Conservation (phyloP, 2,888 invertebrate species). For the Clepsis dumicolana region DNA sequence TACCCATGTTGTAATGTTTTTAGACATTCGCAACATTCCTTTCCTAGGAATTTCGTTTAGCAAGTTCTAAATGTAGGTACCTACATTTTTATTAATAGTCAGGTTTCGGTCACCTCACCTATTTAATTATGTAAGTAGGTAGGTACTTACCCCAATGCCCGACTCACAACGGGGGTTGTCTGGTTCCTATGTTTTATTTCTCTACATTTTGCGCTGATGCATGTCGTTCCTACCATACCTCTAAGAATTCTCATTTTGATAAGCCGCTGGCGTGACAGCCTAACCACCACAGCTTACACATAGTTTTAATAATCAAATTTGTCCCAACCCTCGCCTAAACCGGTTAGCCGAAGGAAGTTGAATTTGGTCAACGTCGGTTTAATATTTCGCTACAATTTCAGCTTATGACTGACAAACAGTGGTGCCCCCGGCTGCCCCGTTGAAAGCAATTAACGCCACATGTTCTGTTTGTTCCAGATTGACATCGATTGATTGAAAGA, state of each 20-base stretch:
- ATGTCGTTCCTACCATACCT: not conserved
- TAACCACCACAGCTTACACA: conserved; percentile 7
- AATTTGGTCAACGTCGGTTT: conserved; percentile 20
- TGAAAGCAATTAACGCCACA: conserved; percentile 8
- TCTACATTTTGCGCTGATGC: not conserved
- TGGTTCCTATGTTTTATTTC: not conserved
- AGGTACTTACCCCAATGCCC: no score
- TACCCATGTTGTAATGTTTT: no score
- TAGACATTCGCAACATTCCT: no score
- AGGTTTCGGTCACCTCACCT: no score
- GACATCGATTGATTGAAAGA: conserved; percentile 21
- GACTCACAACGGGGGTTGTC: not conserved
- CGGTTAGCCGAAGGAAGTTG: conserved; percentile 16
- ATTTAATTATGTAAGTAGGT: not conserved
- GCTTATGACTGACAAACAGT: conserved; percentile 20
- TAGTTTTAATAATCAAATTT: conserved; percentile 27
- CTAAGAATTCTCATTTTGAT: conserved; percentile 4
- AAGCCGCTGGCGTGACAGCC: not conserved
- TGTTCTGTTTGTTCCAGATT: conserved; percentile 35
- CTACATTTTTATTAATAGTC: no score
- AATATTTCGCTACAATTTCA: conserved; percentile 16
- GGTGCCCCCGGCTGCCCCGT: not conserved
- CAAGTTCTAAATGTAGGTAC: no score
- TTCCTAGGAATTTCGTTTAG: no score
- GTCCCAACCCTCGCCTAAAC: conserved; percentile 16